Base-by-base conservation (phyloP, 2,113 vertebrate species). In the Salvelinus namaycush region DNA sequence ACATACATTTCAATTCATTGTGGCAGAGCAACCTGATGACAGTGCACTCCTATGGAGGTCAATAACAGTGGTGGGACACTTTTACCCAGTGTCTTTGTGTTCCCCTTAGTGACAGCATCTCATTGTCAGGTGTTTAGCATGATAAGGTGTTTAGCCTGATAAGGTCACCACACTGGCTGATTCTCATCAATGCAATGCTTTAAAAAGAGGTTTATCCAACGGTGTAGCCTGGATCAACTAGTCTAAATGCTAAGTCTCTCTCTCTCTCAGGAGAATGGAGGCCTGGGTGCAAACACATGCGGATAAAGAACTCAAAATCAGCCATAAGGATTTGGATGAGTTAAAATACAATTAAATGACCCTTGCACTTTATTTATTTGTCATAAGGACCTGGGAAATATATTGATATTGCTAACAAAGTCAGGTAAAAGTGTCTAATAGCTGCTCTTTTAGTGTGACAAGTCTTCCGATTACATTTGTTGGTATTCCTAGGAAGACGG, bases 261-360 rank as follows among this genome's bases (percentile, higher is more conserved):
- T 80, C 72, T 85, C 85, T 80, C 79, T 87, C 72, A 85, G 82
- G 83, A 89, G 88, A 92, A 84, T 90, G 87, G 82, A 54, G 79
- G 87, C 89, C 84, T 83, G 80, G 82, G 79, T 90, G 88, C 92
- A 91, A 93, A 93, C 86, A 90, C 86, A 83, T 80, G 84, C 79
- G 86, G 93, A 95, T 91, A 94, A 88, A 95, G 92, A 95, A 95
- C 95, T 95, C 8, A 94, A 92, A 92, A 92, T 89, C 88, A 83
- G 88, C 88, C 88, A 91, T 94, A 93, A 94, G 93, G 94, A 90
- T 92, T 91, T 87, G 92, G 90, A n/a, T 16, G 70, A 89, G 76
- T 79, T 86, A 85, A 76, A 70, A 86, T 83, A 84, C 76, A 84
- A 95, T 94, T 92, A 92, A 95, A 93, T 91, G 93, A 94, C 93